Evolutionary conservation across 2,113 vertebrate genomes (phyloP).

Genomic region (Pelusios castaneus): DNA sequence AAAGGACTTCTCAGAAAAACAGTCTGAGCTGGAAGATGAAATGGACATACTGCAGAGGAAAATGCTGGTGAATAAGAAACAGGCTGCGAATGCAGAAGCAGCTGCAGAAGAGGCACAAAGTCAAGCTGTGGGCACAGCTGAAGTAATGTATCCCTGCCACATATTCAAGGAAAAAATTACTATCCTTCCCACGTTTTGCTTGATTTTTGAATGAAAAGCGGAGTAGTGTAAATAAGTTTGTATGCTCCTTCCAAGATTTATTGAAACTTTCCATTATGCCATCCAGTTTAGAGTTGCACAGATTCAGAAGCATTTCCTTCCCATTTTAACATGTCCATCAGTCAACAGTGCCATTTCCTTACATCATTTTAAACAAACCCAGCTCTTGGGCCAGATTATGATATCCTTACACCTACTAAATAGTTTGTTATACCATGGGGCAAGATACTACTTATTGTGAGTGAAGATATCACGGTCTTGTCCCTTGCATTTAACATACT

Average conservation of each 20-base stretch:
- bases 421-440: conserved; percentile 27
- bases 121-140: conserved; percentile 36
- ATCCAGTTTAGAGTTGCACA: neutral
- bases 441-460: conserved; percentile 18
- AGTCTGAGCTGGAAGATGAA: conserved; percentile 63
- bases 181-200: neutral
- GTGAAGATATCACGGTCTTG: neutral
- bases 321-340: conserved; percentile 19
- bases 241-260: neutral
- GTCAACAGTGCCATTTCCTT: neutral
- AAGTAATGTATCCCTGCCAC: conserved; percentile 53
- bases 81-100: conserved; percentile 55
- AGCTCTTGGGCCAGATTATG: neutral
- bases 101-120: conserved; percentile 66
- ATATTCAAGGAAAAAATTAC: neutral
- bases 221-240: neutral
- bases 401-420: conserved; percentile 6
- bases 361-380: conserved; percentile 33
- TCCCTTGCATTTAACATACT: neutral
- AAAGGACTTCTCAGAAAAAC: conserved; percentile 56
- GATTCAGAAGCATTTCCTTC: conserved; percentile 7
- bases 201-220: neutral
- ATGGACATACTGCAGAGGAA: conserved; percentile 75
- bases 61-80: conserved; percentile 70
- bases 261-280: neutral